These are phyloP conservation scores for Octopus bimaculoides DNA, from an alignment of 1,140 invertebrate species.

Conservation along the genomic window DNA sequence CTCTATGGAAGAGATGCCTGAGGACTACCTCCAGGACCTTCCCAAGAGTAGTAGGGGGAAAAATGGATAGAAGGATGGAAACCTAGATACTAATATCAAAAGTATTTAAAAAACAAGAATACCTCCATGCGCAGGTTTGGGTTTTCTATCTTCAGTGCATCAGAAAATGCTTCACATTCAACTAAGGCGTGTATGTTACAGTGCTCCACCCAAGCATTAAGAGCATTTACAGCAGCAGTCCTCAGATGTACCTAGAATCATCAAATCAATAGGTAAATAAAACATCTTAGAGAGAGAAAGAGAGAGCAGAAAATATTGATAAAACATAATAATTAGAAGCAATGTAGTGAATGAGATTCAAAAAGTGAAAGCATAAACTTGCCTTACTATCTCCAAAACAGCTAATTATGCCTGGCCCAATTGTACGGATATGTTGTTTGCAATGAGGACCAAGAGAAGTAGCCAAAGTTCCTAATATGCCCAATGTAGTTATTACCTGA, in stretches of 20 bases:
- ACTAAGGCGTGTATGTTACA: constrained; percentile 73
- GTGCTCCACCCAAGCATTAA: constrained; percentile 80
- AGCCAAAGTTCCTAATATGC: constrained; percentile 76
- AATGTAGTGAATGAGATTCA: not conserved
- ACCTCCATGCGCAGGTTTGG: constrained; percentile 75
- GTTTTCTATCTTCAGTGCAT: constrained; percentile 79
- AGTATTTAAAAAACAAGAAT: constrained; percentile 62
- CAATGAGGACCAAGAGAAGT: constrained; percentile 77
- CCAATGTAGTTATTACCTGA: constrained; percentile 73
- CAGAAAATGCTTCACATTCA: constrained; percentile 83
- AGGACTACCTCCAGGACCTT: too few species aligned
- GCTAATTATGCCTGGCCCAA: constrained; percentile 82
- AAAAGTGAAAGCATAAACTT: constrained; percentile 21
- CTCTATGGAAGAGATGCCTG: too few species aligned
- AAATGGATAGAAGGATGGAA: too few species aligned
- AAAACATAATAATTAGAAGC: not conserved
- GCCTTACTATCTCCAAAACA: constrained; percentile 72
- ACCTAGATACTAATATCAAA: constrained; percentile 25
- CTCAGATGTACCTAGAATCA: constrained; percentile 71
- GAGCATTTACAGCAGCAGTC: constrained; percentile 72
- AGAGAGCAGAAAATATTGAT: too few species aligned
- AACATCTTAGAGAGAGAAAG: too few species aligned
- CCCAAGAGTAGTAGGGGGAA: too few species aligned
- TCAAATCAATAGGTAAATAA: too few species aligned
- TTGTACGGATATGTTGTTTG: constrained; percentile 74